Percentiles rank a stretch among this genome's conserved stretches.
These are phyloP conservation scores for Eupithecia insigniata DNA, from an alignment of 2,888 invertebrate species.

Conservation along the genomic window DNA sequence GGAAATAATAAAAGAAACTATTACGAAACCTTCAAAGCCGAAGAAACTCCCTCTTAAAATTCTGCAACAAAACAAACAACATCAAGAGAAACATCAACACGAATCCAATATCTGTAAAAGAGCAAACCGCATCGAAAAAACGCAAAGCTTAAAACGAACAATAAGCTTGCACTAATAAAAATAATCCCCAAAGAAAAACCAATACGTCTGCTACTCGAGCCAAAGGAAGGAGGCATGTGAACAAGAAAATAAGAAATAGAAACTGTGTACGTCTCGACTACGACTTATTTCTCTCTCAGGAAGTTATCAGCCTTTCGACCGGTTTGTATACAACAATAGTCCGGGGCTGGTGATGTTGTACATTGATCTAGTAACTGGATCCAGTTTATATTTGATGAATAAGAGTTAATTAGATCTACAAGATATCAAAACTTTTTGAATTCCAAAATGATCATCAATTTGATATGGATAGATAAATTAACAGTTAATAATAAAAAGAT, in stretches of 20 bases:
- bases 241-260: conserved; percentile 68
- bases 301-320: conserved; percentile 77
- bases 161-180: conserved; percentile 61
- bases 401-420: not conserved
- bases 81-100: conserved; percentile 14
- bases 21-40: not conserved
- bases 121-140: conserved; percentile 35
- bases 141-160: conserved; percentile 44
- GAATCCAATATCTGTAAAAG: conserved; percentile 33
- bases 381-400: conserved; percentile 17
- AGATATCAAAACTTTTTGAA: not conserved
- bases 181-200: conserved; percentile 64
- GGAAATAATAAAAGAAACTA: not conserved
- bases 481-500: too few species aligned
- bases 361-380: conserved; percentile 34
- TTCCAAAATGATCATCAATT: not conserved
- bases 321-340: conserved; percentile 66
- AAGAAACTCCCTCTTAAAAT: not conserved
- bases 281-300: conserved; percentile 74
- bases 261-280: conserved; percentile 61
- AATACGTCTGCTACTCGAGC: conserved; percentile 60
- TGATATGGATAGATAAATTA: not conserved
- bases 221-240: conserved; percentile 58
- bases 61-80: conserved; percentile 7
- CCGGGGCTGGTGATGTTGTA: conserved; percentile 49